A percentile compares a stretch with the other conserved stretches of the same genome.
Evolutionary conservation across 2,797 vertebrate genomes (phyloP).

Genomic region (Hippoglossus hippoglossus): DNA sequence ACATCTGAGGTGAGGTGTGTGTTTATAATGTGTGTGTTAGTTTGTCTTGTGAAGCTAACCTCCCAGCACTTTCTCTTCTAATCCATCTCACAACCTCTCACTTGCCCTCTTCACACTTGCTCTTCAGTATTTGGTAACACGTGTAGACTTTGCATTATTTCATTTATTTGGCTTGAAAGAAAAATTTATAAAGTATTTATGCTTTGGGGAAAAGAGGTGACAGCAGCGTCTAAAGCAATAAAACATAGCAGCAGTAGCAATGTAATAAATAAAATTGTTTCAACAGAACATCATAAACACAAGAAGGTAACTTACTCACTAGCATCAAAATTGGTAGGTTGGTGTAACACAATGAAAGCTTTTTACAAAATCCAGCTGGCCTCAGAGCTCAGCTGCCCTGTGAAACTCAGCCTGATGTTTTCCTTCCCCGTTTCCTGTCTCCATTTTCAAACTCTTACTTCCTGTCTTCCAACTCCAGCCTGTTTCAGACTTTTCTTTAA

Average conservation of each 20-base stretch:
- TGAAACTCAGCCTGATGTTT: conserved; percentile 29
- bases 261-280: conserved; percentile 81
- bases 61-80: conserved; percentile 18
- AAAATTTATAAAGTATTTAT: conserved; percentile 65
- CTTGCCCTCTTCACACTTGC: conserved; percentile 66
- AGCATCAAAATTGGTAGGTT: conserved; percentile 69
- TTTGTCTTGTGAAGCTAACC: conserved; percentile 34
- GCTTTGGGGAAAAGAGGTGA: conserved; percentile 83
- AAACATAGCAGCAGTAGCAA: conserved; percentile 80
- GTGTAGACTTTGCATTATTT: conserved; percentile 82
- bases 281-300: conserved; percentile 63
- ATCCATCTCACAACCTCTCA: conserved; percentile 13
- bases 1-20: conserved; percentile 48
- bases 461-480: conserved; percentile 20
- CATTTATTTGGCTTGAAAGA: conserved; percentile 81
- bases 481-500: conserved; percentile 40
- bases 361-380: conserved; percentile 68
- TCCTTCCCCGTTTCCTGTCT: conserved; percentile 3
- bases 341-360: conserved; percentile 79
- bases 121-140: conserved; percentile 83
- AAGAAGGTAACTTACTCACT: conserved; percentile 52
- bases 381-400: conserved; percentile 29
- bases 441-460: conserved; percentile 26
- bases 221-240: conserved; percentile 85
- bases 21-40: conserved; percentile 49